Conservation (phyloP, 2,797 vertebrate genomes). For the Pseudocheirus occidentalis region DNA sequence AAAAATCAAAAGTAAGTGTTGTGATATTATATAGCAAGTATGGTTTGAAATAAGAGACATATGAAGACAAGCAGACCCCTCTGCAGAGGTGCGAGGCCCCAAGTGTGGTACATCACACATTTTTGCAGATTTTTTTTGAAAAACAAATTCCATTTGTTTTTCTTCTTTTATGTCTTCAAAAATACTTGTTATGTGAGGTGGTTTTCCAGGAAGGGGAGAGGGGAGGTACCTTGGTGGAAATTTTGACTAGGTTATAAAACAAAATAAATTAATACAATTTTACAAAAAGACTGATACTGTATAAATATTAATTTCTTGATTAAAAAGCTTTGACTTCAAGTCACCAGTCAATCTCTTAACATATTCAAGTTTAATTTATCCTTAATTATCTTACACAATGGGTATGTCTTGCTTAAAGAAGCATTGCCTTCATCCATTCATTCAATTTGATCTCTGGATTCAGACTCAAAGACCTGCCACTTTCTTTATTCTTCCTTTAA, state of each 20-base stretch:
- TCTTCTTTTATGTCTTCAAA: neutral
- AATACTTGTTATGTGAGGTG: neutral
- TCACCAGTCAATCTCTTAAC: neutral
- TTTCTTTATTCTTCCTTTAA: neutral
- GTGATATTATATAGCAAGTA: neutral
- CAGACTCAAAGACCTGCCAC: neutral
- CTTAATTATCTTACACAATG: neutral
- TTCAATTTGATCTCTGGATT: neutral
- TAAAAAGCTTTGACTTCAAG: neutral
- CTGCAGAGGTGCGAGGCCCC: neutral
- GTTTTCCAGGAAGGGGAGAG: too few relatives aligned
- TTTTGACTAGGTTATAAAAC: too few relatives aligned
- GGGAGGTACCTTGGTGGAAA: too few relatives aligned
- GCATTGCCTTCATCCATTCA: neutral
- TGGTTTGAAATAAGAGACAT: neutral
- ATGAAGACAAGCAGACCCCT: neutral
- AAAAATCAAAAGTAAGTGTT: too few relatives aligned
- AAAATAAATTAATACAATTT: too few relatives aligned
- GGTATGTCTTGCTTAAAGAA: neutral
- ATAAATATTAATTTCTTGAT: neutral
- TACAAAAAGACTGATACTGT: too few relatives aligned
- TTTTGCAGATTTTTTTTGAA: neutral
- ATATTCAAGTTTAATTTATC: neutral
- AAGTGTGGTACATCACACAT: neutral
- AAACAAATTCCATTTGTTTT: neutral